Evolutionary conservation across 2,797 vertebrate species (phyloP).

Genomic region (Anas capensis): DNA sequence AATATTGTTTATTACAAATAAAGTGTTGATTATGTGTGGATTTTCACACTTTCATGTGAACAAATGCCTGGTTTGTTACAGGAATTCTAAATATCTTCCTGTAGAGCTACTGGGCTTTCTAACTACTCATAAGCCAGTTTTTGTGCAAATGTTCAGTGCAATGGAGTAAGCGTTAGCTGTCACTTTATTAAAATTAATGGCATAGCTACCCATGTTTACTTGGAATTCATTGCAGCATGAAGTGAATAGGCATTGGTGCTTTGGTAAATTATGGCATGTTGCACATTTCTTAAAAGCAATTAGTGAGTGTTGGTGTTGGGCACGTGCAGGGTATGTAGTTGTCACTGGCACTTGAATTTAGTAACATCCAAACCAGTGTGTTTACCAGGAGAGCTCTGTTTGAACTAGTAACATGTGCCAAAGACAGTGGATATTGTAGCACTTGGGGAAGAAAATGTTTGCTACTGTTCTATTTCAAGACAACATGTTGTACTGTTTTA

Average conservation of each 20-base stretch:
- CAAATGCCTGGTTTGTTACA: background rate
- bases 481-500: background rate
- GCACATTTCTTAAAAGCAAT: slow-evolving; percentile 32
- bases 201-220: slow-evolving; percentile 45
- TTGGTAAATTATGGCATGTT: slow-evolving; percentile 49
- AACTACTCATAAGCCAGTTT: background rate
- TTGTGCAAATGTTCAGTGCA: background rate
- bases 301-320: slow-evolving; percentile 14
- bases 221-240: slow-evolving; percentile 48
- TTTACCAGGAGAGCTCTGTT: background rate
- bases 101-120: background rate
- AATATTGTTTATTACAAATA: background rate
- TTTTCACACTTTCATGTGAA: background rate
- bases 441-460: background rate
- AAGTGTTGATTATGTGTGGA: background rate
- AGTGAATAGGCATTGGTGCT: slow-evolving; percentile 46
- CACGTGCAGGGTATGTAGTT: background rate
- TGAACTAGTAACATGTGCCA: background rate
- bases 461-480: background rate
- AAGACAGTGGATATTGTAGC: background rate
- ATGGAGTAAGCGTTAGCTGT: slow-evolving; percentile 23
- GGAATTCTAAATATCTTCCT: background rate
- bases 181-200: slow-evolving; percentile 60
- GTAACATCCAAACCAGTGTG: background rate
- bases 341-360: slow-evolving; percentile 36